Conservation (phyloP, 2,888 invertebrate species). For the Muschampia staudingeri region DNA sequence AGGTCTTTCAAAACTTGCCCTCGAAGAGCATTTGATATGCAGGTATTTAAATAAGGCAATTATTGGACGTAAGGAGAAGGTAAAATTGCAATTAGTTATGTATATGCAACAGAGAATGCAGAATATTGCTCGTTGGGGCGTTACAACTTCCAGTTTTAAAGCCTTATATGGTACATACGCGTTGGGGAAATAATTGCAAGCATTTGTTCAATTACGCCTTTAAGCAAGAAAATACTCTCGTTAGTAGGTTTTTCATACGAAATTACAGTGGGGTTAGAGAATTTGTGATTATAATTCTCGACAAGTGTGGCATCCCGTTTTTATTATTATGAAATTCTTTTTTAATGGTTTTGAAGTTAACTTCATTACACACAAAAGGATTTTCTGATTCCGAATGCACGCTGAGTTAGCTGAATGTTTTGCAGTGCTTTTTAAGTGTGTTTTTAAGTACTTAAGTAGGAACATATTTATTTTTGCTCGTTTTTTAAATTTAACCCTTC, state of each 20-base stretch:
- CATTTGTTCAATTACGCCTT: slow-evolving; percentile 43
- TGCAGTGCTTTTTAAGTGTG: background rate
- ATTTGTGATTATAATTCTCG: slow-evolving; percentile 39
- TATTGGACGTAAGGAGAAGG: slow-evolving; percentile 5
- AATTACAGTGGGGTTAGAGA: slow-evolving; percentile 30
- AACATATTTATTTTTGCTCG: too few species aligned
- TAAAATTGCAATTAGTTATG: slow-evolving; percentile 42
- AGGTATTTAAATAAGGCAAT: slow-evolving; percentile 34
- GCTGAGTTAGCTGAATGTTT: background rate
- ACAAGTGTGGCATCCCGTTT: slow-evolving; percentile 16
- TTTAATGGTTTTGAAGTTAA: background rate
- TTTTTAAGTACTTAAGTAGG: too few species aligned
- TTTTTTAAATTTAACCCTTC: too few species aligned
- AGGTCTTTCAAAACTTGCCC: background rate
- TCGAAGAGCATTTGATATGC: slow-evolving; percentile 8
- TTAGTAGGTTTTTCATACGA: slow-evolving; percentile 36
- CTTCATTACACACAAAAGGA: background rate
- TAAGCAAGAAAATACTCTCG: slow-evolving; percentile 45
- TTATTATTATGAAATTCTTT: slow-evolving; percentile 21
- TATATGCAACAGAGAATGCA: slow-evolving; percentile 39
- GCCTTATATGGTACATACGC: slow-evolving; percentile 31
- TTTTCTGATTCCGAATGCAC: background rate
- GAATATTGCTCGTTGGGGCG: slow-evolving; percentile 35
- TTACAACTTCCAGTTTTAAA: slow-evolving; percentile 46
- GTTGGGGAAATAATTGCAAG: slow-evolving; percentile 42